Base-by-base conservation (phyloP, 2,113 vertebrate species). In the Isurus oxyrinchus region DNA sequence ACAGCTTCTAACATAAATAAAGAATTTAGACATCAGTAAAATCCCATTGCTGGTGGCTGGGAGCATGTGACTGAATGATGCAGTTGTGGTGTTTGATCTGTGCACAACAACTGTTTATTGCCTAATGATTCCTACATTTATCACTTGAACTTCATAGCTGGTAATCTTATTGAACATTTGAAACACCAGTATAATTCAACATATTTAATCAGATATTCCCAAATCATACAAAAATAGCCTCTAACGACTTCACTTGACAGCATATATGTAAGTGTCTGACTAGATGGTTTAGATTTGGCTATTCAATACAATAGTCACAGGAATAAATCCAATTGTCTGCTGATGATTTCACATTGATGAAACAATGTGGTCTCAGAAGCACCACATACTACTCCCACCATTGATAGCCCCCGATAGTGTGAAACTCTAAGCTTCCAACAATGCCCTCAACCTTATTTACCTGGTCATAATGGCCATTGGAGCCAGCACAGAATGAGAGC, bases 341-440 rank as follows among this genome's bases (percentile, higher is more conserved):
- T 97, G 98, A 97, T 97, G 97, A 97, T 98, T 98, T 98, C 97
- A 97, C 98, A 97, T 97, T 97, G 97, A 97, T 97, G 97, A 97
- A 98, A 98, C 98, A 97, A 97, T 97, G 97, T 97, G 96, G 96
- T 96, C 97, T 98, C 98, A 98, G 97, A 96, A 49, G 96, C 97
- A 97, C 96, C 53, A 96, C 96, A 97, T 96, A 98, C 97, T 97
- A 98, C 97, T 97, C 97, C 57, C 16, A 21, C 35, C 59, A 63
- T n/a, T 21, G 57, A 93, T 14, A 40, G 25, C 96, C 96, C 96
- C 96, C 96, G 96, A 96, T 91, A 96, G 97, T 97, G 97, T 97
- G 97, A 98, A 98, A 98, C 98, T 97, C 97, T 97, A 97, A 97
- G 96, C 97, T 97, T 76, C 97, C 97, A 97, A 97, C 96, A 97